phyloP scores from a whole-genome alignment of 2,113 vertebrate species.

The Carettochelys insculpta region DNA sequence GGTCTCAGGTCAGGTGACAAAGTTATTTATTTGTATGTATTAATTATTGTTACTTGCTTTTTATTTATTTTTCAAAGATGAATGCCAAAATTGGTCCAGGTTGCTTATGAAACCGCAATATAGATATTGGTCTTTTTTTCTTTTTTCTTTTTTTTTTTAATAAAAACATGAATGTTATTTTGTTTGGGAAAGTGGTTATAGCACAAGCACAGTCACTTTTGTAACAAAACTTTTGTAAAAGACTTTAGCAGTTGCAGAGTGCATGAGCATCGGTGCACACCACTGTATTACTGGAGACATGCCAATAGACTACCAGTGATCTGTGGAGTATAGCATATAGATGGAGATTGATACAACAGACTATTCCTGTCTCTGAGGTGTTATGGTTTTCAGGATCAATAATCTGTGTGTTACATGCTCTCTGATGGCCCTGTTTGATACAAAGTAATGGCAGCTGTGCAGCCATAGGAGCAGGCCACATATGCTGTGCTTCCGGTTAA shows the following conservation, averaged over 20 bases:
- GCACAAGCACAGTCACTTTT: slow-evolving; percentile 44
- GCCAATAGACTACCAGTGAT: accelerated
- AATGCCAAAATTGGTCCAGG: accelerated
- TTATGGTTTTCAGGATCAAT: not conserved
- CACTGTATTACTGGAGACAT: not conserved
- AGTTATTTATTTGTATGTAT: not conserved
- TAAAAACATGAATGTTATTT: accelerated
- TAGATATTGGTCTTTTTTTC: too few species aligned
- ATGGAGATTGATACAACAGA: not conserved
- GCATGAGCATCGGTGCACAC: not conserved
- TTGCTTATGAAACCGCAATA: accelerated
- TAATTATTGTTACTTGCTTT: not conserved
- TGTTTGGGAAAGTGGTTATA: not conserved
- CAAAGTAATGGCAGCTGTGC: not conserved
- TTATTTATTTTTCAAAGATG: not conserved
- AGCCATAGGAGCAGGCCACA: not conserved
- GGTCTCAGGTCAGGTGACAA: not conserved
- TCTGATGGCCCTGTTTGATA: not conserved
- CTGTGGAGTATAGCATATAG: not conserved
- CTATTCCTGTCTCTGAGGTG: not conserved
- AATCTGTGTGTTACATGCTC: not conserved
- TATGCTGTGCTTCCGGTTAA: not conserved
- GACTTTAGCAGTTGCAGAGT: not conserved
- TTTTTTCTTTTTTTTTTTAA: too few species aligned
- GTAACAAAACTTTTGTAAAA: not conserved